Percentiles rank a stretch among this genome's conserved stretches.
Evolutionary conservation across 2,113 vertebrate genomes (phyloP).

Genomic region (Trematocara marginatum): DNA sequence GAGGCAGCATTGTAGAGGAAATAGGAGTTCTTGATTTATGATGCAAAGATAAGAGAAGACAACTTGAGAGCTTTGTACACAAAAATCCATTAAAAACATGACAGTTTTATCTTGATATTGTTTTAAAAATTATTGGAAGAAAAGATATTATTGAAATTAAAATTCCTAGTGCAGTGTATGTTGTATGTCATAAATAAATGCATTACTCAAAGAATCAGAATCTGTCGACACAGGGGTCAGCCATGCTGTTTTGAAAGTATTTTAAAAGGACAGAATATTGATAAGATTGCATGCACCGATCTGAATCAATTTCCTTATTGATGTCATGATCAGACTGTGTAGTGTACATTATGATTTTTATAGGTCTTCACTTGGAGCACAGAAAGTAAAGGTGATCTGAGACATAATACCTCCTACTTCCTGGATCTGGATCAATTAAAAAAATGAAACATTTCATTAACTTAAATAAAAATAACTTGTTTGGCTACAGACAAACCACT

Average conservation of each 20-base stretch:
- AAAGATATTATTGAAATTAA: background rate
- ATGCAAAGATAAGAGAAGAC: background rate
- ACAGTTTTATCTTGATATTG: background rate
- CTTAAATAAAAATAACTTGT: background rate
- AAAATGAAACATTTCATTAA: background rate
- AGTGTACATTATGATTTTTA: background rate
- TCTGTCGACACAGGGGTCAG: background rate
- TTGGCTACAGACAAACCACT: background rate
- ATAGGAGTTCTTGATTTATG: background rate
- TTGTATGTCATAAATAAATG: background rate
- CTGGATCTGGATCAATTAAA: background rate
- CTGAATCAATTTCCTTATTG: no score
- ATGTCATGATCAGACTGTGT: no score
- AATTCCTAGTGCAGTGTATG: background rate
- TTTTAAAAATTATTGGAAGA: background rate
- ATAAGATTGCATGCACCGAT: background rate
- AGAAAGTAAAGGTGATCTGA: background rate
- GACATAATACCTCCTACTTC: background rate
- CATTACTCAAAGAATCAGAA: background rate
- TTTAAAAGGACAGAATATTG: background rate
- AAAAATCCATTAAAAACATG: background rate
- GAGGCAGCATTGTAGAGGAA: background rate
- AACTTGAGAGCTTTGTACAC: background rate
- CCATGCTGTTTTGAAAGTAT: background rate
- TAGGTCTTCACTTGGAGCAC: background rate